Base-by-base conservation (phyloP, 2,797 vertebrate genomes). In the Nyctalus aviator region DNA sequence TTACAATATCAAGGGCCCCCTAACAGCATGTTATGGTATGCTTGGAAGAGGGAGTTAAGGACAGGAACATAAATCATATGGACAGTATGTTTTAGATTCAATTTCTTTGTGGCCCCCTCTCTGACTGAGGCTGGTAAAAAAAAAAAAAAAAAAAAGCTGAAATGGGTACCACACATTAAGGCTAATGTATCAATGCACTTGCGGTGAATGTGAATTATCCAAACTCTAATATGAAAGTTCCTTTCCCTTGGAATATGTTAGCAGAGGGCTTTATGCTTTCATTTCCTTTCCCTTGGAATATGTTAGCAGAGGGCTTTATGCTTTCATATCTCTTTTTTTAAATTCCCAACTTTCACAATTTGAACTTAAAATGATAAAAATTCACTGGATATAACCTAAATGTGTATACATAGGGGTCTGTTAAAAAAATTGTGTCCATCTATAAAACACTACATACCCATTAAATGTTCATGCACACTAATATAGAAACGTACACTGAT, bases 281-380 rank as follows among this genome's bases (percentile, higher is more conserved):
- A 2, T 12, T 53, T 59, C 79, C n/a, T 69, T 77, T 71, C 69
- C 32, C 83, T 85, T 88, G 44, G 46, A 92, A 17, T 88, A 75
- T 55, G 21, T 46, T 53, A 48, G 15, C 6, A 37, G 75, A 84
- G 18, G 57, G 25, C 9, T 73, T 41, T 64, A 91, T 27, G 37
- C 15, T 64, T 89, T 73, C 13, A 2, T 12, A 21, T 9, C 21
- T 82, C 46, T 23, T 75, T 64, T 44, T 71, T 68, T n/a, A 79
- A 79, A 93, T 12, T 23, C 18, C 18, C 17, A 84, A 46, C 18
- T 50, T 93, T 41, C 8, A 35, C 2, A n/a, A 55, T 83, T 41
- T 82, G 44, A 84, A 32, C 77, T 89, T 46, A 84, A 84, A 89
- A 84, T 41, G 57, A 77, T 50, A 81, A 87, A 77, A 77, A 59